Base-by-base conservation (phyloP, 2,113 vertebrate species). In the Anoplopoma fimbria region DNA sequence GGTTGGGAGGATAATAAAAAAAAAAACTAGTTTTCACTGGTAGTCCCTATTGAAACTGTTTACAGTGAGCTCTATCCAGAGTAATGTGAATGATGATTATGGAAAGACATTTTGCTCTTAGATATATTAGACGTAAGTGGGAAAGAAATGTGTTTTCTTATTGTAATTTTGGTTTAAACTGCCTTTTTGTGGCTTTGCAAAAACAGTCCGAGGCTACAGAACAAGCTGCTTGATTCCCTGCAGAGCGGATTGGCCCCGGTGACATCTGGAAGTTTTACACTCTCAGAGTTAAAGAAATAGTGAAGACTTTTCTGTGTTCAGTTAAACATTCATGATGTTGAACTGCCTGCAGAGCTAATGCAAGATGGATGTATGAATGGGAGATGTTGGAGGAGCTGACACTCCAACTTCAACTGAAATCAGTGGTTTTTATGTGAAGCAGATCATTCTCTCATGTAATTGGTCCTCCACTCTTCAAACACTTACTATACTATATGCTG, bases 311-410 rank as follows among this genome's bases (percentile, higher is more conserved):
- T 51, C 70, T 36, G 63, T 64, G 77, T 62, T 23, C 42, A 3
- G 4, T 81, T 60, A 74, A 87, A 81, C 74, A 61, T 84, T 77
- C 45, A 81, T 62, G 51, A 33, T 4, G 21, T 1, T 34, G 51
- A 73, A 64, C 12, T 51, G 72, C 63, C 70, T 75, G 60, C 47
- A 10, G 62, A 1, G 53, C 63, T 38, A 15, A 61, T 4, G 65
- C 60, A 71, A 19, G 6, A 63, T 33, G 4, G 47, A 84, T 25
- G 69, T 0, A 21, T 57, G 74, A 38, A 38, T 1, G 69, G 10
- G 47, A 31, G 49, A 23, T 10, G 34, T 31, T 23, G 9, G 67
- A 68, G 55, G 33, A 9, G 58, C 58, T 2, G 36, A 49, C 15
- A 12, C 71, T 25, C 19, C 9, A 15, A 13, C 38, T 73, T 12